Evolutionary conservation across 2,888 invertebrate genomes (phyloP).

Genomic region (Agriotes lineatus): DNA sequence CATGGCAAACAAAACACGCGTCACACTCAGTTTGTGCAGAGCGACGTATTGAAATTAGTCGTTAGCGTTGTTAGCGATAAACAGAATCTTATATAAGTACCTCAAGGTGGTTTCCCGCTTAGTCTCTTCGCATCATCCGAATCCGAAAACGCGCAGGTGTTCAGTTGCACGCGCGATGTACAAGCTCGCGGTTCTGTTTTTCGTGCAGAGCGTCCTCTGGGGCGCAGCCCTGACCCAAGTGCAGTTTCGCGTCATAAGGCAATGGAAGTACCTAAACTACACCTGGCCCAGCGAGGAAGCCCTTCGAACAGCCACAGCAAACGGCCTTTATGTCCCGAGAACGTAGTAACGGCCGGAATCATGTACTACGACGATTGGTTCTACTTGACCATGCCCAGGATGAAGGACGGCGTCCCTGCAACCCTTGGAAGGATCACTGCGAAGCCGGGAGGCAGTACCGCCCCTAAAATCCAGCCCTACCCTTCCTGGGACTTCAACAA

Average conservation of each 20-base stretch:
- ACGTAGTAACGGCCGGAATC: slow-evolving; percentile 77
- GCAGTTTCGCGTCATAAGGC: slow-evolving; percentile 78
- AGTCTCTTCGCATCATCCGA: slow-evolving; percentile 16
- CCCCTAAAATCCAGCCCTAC: slow-evolving; percentile 75
- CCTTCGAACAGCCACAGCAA: slow-evolving; percentile 69
- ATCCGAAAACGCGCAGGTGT: not conserved
- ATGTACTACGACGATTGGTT: slow-evolving; percentile 76
- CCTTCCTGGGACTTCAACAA: slow-evolving; percentile 80
- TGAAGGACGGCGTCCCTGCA: slow-evolving; percentile 78
- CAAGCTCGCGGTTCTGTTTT: not conserved
- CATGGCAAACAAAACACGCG: slow-evolving; percentile 18
- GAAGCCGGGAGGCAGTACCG: slow-evolving; percentile 66
- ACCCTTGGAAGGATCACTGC: slow-evolving; percentile 74
- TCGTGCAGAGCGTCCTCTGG: not conserved
- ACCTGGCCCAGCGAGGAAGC: slow-evolving; percentile 74
- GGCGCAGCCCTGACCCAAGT: slow-evolving; percentile 40
- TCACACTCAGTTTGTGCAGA: slow-evolving; percentile 22
- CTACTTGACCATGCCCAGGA: slow-evolving; percentile 78
- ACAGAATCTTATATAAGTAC: slow-evolving; percentile 33
- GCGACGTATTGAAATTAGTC: slow-evolving; percentile 32
- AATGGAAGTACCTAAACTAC: slow-evolving; percentile 80
- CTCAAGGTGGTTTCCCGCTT: slow-evolving; percentile 22
- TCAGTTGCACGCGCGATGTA: not conserved
- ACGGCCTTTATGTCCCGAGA: slow-evolving; percentile 75
- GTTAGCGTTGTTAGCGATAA: slow-evolving; percentile 38